Evolutionary conservation across 1,140 invertebrate genomes (phyloP).

Genomic region (Drosophila albomicans): DNA sequence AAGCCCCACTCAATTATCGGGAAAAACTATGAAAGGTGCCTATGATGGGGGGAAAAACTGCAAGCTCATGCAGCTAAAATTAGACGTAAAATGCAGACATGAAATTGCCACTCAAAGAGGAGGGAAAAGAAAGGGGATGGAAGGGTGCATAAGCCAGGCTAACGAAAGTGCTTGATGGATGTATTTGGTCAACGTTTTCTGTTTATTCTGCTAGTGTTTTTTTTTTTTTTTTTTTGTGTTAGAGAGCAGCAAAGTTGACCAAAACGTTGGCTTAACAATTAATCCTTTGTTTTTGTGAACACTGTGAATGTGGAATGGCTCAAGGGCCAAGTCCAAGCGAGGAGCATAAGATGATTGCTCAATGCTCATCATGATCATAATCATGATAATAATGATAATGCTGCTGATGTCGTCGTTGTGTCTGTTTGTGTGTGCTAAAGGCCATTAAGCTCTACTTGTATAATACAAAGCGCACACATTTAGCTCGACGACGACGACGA

Average conservation of each 20-base stretch:
- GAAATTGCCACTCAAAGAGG: slow-evolving; percentile 2
- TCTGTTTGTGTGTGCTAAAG: slow-evolving; percentile 63
- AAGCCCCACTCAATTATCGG: slow-evolving; percentile 11
- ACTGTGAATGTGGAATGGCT: not conserved
- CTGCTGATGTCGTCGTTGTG: slow-evolving; percentile 28
- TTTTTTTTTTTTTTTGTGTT: not conserved
- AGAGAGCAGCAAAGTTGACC: slow-evolving; percentile 38
- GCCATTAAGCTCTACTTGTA: slow-evolving; percentile 81
- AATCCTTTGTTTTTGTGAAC: slow-evolving; percentile 66
- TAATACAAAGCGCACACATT: slow-evolving; percentile 79
- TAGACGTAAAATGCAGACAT: slow-evolving; percentile 28
- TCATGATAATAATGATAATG: slow-evolving; percentile 45
- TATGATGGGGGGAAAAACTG: slow-evolving; percentile 3
- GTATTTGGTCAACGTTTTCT: slow-evolving; percentile 3
- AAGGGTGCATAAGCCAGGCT: not conserved
- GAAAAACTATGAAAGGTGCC: not conserved
- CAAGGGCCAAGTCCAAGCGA: slow-evolving; percentile 28
- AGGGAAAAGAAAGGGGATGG: too few species aligned
- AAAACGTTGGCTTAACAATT: slow-evolving; percentile 61
- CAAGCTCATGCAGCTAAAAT: slow-evolving; percentile 35
- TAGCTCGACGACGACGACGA: slow-evolving; percentile 47
- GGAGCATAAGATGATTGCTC: slow-evolving; percentile 51
- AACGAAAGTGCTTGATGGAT: not conserved
- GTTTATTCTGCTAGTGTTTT: not conserved
- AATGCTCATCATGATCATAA: slow-evolving; percentile 38